Evolutionary conservation across 2,113 vertebrate genomes (phyloP).

Genomic region (Cyphomyrus discorhynchus): DNA sequence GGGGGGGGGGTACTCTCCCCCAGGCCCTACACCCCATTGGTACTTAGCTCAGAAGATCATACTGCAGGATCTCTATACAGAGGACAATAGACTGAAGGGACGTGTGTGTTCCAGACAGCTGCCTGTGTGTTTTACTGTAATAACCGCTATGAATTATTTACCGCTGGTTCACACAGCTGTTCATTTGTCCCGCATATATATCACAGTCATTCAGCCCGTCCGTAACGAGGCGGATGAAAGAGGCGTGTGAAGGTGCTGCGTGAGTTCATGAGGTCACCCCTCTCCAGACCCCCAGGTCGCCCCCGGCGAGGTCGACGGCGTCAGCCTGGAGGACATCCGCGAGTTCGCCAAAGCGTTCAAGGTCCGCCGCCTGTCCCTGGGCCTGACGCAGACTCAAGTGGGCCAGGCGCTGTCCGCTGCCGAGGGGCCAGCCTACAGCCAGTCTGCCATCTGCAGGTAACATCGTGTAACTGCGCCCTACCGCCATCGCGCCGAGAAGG

Average conservation of each 20-base stretch:
- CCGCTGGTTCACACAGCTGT: neutral
- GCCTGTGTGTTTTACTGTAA: neutral
- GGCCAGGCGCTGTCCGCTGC: constrained; percentile 97
- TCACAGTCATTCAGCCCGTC: neutral
- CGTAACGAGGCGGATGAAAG: neutral
- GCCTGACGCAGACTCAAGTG: constrained; percentile 98
- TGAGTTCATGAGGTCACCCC: neutral
- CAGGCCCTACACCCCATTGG: neutral
- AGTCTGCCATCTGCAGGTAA: constrained; percentile 99
- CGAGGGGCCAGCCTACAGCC: constrained; percentile 97
- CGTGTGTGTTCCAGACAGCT: neutral
- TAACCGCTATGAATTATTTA: neutral
- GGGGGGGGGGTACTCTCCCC: neutral
- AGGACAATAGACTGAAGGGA: neutral
- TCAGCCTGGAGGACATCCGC: constrained; percentile 98
- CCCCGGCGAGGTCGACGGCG: constrained; percentile 93
- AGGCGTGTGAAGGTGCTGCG: neutral
- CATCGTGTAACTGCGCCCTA: constrained; percentile 20
- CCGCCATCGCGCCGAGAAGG: neutral
- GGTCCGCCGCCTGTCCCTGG: constrained; percentile 97
- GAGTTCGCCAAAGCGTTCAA: constrained; percentile 99
- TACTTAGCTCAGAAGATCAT: neutral
- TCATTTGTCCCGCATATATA: neutral
- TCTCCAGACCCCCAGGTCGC: constrained; percentile 85
- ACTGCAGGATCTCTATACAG: neutral